These are phyloP conservation scores for Parauchenoglanis punctatus DNA, from an alignment of 2,797 vertebrate species.

Conservation along the genomic window DNA sequence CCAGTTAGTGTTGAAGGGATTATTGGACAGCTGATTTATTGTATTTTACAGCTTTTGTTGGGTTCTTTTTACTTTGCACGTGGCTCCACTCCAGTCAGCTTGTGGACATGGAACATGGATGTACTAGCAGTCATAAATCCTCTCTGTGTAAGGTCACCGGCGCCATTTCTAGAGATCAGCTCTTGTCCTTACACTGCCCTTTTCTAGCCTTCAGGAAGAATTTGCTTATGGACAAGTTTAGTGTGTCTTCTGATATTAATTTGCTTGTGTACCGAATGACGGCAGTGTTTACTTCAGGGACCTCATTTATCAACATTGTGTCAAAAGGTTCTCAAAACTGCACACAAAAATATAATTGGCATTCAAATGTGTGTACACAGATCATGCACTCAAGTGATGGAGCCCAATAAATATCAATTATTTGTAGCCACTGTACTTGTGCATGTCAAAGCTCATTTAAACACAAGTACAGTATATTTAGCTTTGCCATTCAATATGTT, in stretches of 20 bases:
- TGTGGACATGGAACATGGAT: slow-evolving; percentile 59
- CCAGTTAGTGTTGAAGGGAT: slow-evolving; percentile 48
- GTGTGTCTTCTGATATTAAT: slow-evolving; percentile 60
- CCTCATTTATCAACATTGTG: neutral
- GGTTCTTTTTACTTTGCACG: slow-evolving; percentile 22
- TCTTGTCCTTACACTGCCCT: slow-evolving; percentile 59
- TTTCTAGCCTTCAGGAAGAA: slow-evolving; percentile 23
- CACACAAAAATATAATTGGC: neutral
- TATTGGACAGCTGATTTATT: slow-evolving; percentile 55
- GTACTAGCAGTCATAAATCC: slow-evolving; percentile 61
- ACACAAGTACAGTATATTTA: neutral
- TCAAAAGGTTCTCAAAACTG: slow-evolving; percentile 2
- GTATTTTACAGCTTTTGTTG: slow-evolving; percentile 33
- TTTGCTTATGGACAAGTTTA: slow-evolving; percentile 63
- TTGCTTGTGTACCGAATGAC: slow-evolving; percentile 55
- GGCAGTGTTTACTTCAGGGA: slow-evolving; percentile 63
- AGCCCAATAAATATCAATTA: slow-evolving; percentile 1
- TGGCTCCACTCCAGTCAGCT: slow-evolving; percentile 49
- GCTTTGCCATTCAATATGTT: neutral
- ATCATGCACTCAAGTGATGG: neutral
- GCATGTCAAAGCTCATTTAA: neutral
- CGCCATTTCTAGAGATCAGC: slow-evolving; percentile 55
- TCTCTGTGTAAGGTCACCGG: slow-evolving; percentile 61
- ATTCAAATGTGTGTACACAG: neutral
- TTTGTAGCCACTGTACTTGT: neutral